Conservation (phyloP, 2,113 vertebrate species). For the Polypterus senegalus region DNA sequence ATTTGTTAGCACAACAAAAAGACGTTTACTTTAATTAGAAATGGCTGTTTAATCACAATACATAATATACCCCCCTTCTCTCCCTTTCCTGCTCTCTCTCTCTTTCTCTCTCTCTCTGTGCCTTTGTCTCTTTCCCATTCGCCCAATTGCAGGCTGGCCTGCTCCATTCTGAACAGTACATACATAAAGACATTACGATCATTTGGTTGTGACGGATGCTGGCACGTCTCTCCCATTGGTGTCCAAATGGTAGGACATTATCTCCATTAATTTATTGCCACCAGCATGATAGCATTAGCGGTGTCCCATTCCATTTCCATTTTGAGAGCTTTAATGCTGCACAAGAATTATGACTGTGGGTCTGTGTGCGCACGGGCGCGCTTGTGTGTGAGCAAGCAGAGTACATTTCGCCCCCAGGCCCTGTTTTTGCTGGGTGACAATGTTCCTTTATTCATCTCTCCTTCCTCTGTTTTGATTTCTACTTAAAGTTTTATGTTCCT, state of each 20-base stretch:
- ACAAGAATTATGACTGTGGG: conserved; percentile 48
- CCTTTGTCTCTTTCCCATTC: no score
- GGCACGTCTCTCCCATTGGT: conserved; percentile 31
- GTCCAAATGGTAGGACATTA: conserved; percentile 38
- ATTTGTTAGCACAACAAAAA: no score
- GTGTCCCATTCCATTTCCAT: conserved; percentile 52
- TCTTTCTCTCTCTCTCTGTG: no score
- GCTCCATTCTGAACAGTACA: no score
- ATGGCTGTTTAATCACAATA: no score
- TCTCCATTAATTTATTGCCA: conserved; percentile 52
- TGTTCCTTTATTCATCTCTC: conserved; percentile 66
- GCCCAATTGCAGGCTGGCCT: no score
- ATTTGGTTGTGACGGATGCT: conserved; percentile 17
- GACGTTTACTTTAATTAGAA: no score
- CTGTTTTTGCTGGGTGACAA: conserved; percentile 60
- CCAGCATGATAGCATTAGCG: conserved; percentile 48
- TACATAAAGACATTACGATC: background rate
- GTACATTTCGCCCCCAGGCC: conserved; percentile 58
- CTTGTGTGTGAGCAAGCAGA: conserved; percentile 28
- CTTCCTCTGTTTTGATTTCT: conserved; percentile 88
- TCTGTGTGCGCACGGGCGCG: conserved; percentile 10
- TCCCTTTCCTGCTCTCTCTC: no score
- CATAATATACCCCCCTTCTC: no score
- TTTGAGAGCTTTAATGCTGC: conserved; percentile 45
- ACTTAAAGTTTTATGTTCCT: conserved; percentile 84